Evolutionary conservation across 2,797 vertebrate genomes (phyloP).

Genomic region (Podarcis lilfordi): DNA sequence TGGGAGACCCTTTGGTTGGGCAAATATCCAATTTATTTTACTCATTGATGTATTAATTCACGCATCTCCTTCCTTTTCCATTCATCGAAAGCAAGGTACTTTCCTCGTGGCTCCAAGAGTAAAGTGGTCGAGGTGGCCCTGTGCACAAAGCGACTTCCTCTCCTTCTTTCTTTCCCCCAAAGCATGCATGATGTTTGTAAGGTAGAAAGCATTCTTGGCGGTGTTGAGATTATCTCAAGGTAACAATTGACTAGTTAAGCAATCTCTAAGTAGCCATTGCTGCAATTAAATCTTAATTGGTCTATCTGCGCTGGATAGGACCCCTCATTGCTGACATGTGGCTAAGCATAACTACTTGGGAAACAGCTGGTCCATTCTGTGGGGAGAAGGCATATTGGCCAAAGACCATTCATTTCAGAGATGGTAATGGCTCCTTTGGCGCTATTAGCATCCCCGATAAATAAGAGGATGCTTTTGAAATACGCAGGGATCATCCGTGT

Average conservation of each 20-base stretch:
- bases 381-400: neutral
- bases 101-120: neutral
- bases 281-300: neutral
- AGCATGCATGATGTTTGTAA: neutral
- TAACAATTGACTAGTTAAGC: neutral
- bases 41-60: too few relatives aligned
- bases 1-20: neutral
- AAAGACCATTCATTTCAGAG: neutral
- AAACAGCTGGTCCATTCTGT: neutral
- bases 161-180: neutral
- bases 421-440: neutral
- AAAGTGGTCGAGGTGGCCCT: neutral
- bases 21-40: neutral
- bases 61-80: too few relatives aligned
- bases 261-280: fast-evolving
- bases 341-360: neutral
- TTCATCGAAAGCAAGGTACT: too few relatives aligned
- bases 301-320: neutral
- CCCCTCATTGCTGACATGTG: neutral
- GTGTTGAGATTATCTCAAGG: neutral
- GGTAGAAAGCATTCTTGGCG: neutral
- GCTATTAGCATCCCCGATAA: neutral
- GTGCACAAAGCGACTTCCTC: neutral
- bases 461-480: neutral
- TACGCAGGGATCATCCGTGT: neutral